These are phyloP conservation scores for Trachops cirrhosus DNA, from an alignment of 2,797 vertebrate species.

Conservation along the genomic window DNA sequence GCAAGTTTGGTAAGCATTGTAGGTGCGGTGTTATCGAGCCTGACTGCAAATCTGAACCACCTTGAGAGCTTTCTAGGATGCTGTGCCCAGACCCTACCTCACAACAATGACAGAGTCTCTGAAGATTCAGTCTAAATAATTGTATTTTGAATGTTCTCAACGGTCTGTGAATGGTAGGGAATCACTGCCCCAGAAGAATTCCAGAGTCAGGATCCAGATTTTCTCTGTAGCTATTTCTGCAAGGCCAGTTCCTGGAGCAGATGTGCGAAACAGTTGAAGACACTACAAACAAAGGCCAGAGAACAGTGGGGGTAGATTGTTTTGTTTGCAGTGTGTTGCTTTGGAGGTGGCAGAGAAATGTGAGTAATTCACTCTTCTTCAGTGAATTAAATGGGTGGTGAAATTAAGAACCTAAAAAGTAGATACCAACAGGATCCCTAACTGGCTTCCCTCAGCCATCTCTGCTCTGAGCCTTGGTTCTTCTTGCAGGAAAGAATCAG, in stretches of 20 bases:
- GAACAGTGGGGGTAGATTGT: neutral
- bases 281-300: neutral
- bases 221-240: neutral
- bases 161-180: neutral
- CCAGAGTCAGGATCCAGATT: neutral
- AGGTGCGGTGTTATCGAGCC: neutral
- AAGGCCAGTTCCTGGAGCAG: neutral
- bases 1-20: neutral
- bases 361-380: neutral
- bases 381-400: neutral
- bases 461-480: constrained; percentile 48
- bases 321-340: neutral
- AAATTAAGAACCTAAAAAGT: neutral
- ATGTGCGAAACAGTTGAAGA: neutral
- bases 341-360: neutral
- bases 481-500: constrained; percentile 86
- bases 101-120: neutral
- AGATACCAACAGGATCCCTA: neutral
- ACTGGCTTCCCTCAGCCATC: neutral
- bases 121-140: neutral
- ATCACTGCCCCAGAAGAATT: neutral
- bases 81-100: neutral
- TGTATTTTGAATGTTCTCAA: neutral
- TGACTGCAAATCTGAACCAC: neutral
- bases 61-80: neutral